phyloP scores from a whole-genome alignment of 2,888 invertebrate species.

The Zygaena filipendulae region DNA sequence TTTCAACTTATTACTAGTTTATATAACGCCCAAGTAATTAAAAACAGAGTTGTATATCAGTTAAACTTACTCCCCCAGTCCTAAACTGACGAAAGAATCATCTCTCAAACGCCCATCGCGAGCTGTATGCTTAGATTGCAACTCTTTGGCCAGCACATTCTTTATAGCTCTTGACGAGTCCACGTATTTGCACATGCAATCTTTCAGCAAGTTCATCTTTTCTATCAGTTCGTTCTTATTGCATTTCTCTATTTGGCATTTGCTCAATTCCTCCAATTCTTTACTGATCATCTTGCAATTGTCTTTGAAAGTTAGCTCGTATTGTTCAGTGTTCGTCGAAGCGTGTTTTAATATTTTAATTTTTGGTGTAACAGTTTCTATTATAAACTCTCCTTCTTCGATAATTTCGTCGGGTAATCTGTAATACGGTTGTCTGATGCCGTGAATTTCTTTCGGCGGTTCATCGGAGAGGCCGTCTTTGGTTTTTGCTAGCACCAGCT shows the following conservation, averaged over 20 bases:
- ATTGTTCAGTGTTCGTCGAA: constrained; percentile 37
- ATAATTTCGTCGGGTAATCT: constrained; percentile 29
- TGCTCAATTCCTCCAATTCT: constrained; percentile 35
- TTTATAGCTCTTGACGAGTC: constrained; percentile 48
- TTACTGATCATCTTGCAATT: constrained; percentile 29
- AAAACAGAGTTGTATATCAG: too few relatives aligned
- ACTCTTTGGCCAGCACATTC: constrained; percentile 38
- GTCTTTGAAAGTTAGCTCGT: constrained; percentile 31
- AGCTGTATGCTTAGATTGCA: constrained; percentile 28
- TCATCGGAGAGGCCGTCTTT: constrained; percentile 40
- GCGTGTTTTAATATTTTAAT: constrained; percentile 46
- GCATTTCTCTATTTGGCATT: constrained; percentile 21
- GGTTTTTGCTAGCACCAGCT: constrained; percentile 52
- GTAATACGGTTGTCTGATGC: constrained; percentile 40
- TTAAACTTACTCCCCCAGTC: constrained; percentile 45
- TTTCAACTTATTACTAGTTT: too few relatives aligned
- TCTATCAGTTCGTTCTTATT: constrained; percentile 31
- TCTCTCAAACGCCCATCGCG: constrained; percentile 23
- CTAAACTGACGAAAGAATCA: constrained; percentile 34
- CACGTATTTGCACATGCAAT: constrained; percentile 52
- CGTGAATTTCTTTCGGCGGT: constrained; percentile 17
- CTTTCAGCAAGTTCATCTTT: constrained; percentile 47
- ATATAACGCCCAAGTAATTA: too few relatives aligned
- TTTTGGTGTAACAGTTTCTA: constrained; percentile 43
- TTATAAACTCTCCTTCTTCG: constrained; percentile 44